phyloP scores from a whole-genome alignment of 2,113 vertebrate genomes.

The Lathamus discolor region DNA sequence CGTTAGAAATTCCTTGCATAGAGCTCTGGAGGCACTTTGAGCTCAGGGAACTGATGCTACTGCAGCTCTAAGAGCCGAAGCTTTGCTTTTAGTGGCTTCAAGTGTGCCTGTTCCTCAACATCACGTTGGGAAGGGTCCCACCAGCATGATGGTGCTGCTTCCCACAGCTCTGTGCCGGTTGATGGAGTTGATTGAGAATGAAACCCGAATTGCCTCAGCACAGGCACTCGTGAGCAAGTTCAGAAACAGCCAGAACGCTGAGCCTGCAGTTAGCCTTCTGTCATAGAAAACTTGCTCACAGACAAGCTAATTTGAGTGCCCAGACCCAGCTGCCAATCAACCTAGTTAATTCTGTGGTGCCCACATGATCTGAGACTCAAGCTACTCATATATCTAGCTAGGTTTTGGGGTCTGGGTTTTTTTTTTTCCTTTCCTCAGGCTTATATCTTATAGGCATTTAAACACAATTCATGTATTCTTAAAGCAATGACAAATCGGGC shows the following conservation, averaged over 20 bases:
- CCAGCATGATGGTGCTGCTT: not conserved
- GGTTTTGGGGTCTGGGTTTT: not conserved
- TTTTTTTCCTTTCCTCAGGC: not conserved
- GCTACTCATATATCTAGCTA: not conserved
- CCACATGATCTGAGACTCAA: not conserved
- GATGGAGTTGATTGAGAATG: not conserved
- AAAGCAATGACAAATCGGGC: not conserved
- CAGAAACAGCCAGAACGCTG: not conserved
- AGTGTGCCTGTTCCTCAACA: rapidly evolving
- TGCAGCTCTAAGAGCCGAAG: not conserved
- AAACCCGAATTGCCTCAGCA: not conserved
- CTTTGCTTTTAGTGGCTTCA: not conserved
- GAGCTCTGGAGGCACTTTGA: not conserved
- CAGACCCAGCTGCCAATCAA: constrained; percentile 61
- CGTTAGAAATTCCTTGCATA: not conserved
- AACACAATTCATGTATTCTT: not conserved
- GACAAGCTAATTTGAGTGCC: constrained; percentile 54
- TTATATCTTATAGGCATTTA: not conserved
- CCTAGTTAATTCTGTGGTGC: not conserved
- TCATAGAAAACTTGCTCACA: constrained; percentile 6
- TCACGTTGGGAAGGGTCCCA: not conserved
- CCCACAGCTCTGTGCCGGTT: not conserved
- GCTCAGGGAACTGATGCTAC: not conserved
- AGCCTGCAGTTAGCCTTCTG: not conserved
- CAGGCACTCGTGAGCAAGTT: not conserved